A percentile compares a stretch with the other conserved stretches of the same genome.
Evolutionary conservation across 1,140 invertebrate species (phyloP).

Genomic region (Drosophila hydei): DNA sequence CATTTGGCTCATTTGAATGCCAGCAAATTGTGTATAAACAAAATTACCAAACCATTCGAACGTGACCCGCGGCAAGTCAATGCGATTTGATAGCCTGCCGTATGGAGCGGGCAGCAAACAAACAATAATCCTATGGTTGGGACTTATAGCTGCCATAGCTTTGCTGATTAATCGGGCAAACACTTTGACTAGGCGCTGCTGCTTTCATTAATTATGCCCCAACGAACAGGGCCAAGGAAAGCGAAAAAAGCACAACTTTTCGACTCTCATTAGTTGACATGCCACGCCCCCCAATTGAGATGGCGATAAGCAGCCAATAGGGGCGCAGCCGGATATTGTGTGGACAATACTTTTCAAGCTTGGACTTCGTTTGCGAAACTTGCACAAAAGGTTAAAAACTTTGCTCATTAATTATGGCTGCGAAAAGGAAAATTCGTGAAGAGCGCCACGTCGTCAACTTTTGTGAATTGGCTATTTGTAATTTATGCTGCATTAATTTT

Average conservation of each 20-base stretch:
- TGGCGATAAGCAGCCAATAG: conserved; percentile 62
- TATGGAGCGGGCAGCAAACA: not conserved
- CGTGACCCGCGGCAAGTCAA: conserved; percentile 32
- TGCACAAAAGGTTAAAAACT: conserved; percentile 69
- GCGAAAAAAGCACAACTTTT: conserved; percentile 28
- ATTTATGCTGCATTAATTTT: conserved; percentile 61
- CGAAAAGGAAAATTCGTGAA: conserved; percentile 55
- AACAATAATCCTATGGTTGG: conserved; percentile 5
- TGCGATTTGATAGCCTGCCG: not conserved
- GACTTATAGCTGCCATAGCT: conserved; percentile 4
- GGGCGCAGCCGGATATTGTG: conserved; percentile 28
- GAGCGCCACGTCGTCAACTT: conserved; percentile 31
- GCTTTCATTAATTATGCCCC: conserved; percentile 56
- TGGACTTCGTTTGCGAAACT: conserved; percentile 44
- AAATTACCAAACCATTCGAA: conserved; percentile 27
- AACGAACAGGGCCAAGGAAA: conserved; percentile 14
- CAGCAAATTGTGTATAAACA: not conserved
- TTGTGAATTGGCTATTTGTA: conserved; percentile 61
- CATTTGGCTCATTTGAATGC: not conserved
- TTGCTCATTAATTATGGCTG: conserved; percentile 71
- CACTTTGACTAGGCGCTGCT: conserved; percentile 34
- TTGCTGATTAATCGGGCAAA: conserved; percentile 54
- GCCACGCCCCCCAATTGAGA: conserved; percentile 44
- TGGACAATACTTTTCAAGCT: conserved; percentile 43
- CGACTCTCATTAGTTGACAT: conserved; percentile 64